These are phyloP conservation scores for Azorinus chamasolen DNA, from an alignment of 2,888 invertebrate genomes.

Conservation along the genomic window DNA sequence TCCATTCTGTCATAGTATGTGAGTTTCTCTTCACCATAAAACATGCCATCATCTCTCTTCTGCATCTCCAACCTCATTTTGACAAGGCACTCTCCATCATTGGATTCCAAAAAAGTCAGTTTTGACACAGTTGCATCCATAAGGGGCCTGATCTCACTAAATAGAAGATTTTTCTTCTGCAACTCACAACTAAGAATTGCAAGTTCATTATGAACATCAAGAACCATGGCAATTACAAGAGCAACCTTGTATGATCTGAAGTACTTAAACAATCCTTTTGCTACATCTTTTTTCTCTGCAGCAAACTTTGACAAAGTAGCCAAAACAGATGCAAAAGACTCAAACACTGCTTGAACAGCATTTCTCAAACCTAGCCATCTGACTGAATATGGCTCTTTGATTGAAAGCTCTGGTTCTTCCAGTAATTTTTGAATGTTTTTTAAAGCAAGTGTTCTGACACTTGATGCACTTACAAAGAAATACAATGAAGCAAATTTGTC, in stretches of 20 bases:
- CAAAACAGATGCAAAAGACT: constrained; percentile 42
- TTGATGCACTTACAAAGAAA: constrained; percentile 48
- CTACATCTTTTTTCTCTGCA: constrained; percentile 31
- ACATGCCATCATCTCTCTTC: constrained; percentile 2
- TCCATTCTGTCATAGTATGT: constrained; percentile 17
- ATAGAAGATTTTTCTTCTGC: constrained; percentile 40
- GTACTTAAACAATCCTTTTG: constrained; percentile 46
- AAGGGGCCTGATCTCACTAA: constrained; percentile 45
- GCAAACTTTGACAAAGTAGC: constrained; percentile 50
- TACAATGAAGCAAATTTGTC: constrained; percentile 54
- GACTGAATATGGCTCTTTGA: constrained; percentile 57
- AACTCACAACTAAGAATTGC: constrained; percentile 34
- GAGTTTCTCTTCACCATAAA: constrained; percentile 20
- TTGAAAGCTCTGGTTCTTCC: constrained; percentile 46
- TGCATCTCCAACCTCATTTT: constrained; percentile 30
- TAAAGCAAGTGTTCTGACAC: constrained; percentile 29
- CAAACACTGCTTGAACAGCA: constrained; percentile 56
- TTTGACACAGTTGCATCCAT: constrained; percentile 37
- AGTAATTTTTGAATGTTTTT: constrained; percentile 51
- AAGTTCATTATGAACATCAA: constrained; percentile 50
- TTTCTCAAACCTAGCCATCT: constrained; percentile 52
- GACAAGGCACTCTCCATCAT: constrained; percentile 20
- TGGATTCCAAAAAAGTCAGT: constrained; percentile 9
- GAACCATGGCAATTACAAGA: constrained; percentile 39
- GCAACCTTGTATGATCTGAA: constrained; percentile 47